Evolutionary conservation across 1,140 invertebrate genomes (phyloP).

Genomic region (Nebria ingens): DNA sequence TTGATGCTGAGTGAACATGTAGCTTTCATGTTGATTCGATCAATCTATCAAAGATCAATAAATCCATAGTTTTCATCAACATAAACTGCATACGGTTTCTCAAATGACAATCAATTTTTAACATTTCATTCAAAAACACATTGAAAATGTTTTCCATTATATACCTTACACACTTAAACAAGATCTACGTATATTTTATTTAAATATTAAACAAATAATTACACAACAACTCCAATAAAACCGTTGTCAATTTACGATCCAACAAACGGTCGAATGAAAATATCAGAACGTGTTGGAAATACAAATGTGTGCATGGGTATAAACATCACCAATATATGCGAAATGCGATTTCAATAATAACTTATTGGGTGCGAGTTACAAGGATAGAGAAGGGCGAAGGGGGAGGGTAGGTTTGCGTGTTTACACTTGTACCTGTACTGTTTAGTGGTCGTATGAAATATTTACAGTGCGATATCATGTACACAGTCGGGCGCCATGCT

Average conservation of each 20-base stretch:
- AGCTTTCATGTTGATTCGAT: not conserved
- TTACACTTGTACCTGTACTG: conserved; percentile 2
- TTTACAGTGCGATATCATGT: not conserved
- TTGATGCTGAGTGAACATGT: conserved; percentile 5
- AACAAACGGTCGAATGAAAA: no score
- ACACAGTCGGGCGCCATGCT: not conserved
- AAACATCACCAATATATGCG: no score
- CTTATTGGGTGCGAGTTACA: not conserved
- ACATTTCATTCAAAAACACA: not conserved
- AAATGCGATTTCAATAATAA: not conserved
- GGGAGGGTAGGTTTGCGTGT: not conserved
- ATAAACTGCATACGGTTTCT: not conserved
- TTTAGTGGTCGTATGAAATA: not conserved
- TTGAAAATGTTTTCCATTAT: not conserved
- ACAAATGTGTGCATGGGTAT: not conserved
- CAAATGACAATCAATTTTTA: no score
- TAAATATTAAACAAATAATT: not conserved
- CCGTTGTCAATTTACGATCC: no score
- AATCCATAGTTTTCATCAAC: not conserved
- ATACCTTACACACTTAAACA: not conserved
- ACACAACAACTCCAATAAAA: not conserved
- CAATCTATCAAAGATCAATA: conserved; percentile 5
- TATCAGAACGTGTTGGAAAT: not conserved
- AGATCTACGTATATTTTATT: not conserved
- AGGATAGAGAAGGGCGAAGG: no score